Base-by-base conservation (phyloP, 2,797 vertebrate genomes). In the Artibeus lituratus region DNA sequence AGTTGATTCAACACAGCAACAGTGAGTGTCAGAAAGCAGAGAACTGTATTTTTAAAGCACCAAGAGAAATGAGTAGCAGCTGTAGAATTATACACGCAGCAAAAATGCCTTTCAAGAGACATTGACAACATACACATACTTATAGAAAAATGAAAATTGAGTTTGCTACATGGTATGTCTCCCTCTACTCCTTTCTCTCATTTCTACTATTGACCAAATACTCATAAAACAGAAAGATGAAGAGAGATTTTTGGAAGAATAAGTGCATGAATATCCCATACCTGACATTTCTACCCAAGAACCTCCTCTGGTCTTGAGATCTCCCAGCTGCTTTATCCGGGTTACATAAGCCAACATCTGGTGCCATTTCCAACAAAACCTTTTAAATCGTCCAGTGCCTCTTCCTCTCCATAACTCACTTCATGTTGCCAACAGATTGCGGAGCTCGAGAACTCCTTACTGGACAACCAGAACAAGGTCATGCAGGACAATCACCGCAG, bases 401-500 rank as follows among this genome's bases (percentile, higher is more conserved):
- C 19, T 55, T n/a, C 14, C 59, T 74, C 35, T 70, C 10, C 0
- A 0, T 80, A 49, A 86, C 0, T 16, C 74, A 5, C 47, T 24
- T 47, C 39, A 0, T 32, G 0, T 72, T 24, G 15, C 72, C 72
- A 70, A 0, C 94, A 99, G 99, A 98, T 99, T 90, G 98, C 92
- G 83, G 99, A 99, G 87, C 97, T 99, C 76, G 99, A 99, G 98
- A 99, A 97, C 69, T 98, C 99, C 6, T 83, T 99, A 87, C 97
- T 99, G 98, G 99, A 99, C 97, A 95, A 98, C 55, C 74, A 99
- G 2, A 99, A 99, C 97, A 97, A 98, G 74, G 99, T 99, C 0
- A 95, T 99, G 82, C 99, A 98, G 96, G 99, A 99, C 0, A 98
- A 99, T 90, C 99, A 99, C 98, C 99, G 99, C 65, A 98, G 97